Base-by-base conservation (phyloP, 1,140 invertebrate genomes). In the Prorops nasuta region DNA sequence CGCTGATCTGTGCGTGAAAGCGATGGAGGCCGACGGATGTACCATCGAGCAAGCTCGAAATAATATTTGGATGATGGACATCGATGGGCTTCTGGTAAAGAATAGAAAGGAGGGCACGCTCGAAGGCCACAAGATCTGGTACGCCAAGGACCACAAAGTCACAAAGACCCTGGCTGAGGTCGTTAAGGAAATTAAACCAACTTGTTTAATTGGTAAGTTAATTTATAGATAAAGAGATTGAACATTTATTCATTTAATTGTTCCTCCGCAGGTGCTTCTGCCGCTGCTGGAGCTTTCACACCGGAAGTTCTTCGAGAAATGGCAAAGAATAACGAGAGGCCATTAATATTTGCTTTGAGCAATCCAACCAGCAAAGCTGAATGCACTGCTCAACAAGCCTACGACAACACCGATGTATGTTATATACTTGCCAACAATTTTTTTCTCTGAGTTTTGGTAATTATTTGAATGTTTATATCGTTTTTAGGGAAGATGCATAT, bases 301-400 rank as follows among this genome's bases (percentile, higher is more conserved):
- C 81, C 88, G 10, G 86, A 89, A 60, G 85, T 98, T 31, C 76
- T 98, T 32, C 78, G 85, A 67, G 84, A 87, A 54, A 96, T 98
- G 94, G 90, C 86, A 0, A 79, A 83, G 45, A 88, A 90, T 69
- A 94, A 92, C 57, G 84, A 95, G 21, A 81, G 86, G 43, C 96
- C 96, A 0, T 84, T 98, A 45, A 89, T 98, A 42, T 98, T 98
- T 74, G 94, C 96, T 14, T 78, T 98, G 3, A 97, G 94, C 58
- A 98, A 98, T 82, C 96, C 96, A 15, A 98, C 96, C 0, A 88
- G 84, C 66, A 94, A 95, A 80, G 94, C 96, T 7, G 96, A 98
- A 78, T 98, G 96, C 70, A 98, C 96, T 3, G 94, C 96, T 15
- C 89, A 96, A 66, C 85, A 89, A 53, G 95, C 95, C 1, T 97